phyloP scores from a whole-genome alignment of 2,888 invertebrate genomes.

The Cacoxenus indagator region DNA sequence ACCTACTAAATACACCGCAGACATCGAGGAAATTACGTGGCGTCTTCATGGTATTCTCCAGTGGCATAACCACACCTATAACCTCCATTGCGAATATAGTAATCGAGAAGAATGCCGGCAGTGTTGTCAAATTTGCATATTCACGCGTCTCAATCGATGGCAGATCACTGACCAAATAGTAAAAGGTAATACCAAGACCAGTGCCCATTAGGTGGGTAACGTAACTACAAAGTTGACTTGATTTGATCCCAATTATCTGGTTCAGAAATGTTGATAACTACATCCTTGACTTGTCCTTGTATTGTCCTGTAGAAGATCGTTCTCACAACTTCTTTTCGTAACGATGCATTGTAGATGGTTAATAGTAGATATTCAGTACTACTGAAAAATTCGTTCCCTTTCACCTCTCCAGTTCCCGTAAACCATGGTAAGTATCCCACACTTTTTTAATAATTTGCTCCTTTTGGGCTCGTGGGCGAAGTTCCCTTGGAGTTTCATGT shows the following conservation, averaged over 20 bases:
- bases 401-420: background rate
- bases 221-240: constrained; percentile 19
- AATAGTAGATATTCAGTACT: background rate
- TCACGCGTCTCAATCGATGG: constrained; percentile 71
- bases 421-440: background rate
- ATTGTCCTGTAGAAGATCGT: constrained; percentile 21
- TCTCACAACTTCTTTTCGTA: constrained; percentile 4
- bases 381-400: constrained; percentile 13
- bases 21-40: constrained; percentile 85
- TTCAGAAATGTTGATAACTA: constrained; percentile 17
- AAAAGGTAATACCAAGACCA: constrained; percentile 90
- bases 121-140: constrained; percentile 71
- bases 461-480: constrained; percentile 4
- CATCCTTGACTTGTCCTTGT: no score
- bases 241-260: constrained; percentile 22
- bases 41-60: constrained; percentile 93
- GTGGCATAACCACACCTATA: constrained; percentile 92
- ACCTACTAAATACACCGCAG: constrained; percentile 90
- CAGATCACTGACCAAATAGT: constrained; percentile 82
- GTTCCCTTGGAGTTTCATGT: constrained; percentile 6
- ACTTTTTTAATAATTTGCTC: constrained; percentile 15
- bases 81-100: constrained; percentile 99
- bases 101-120: constrained; percentile 94
- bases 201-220: constrained; percentile 79
- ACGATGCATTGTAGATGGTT: constrained; percentile 1